Conservation (phyloP, 1,140 invertebrate species). For the Cotesia vestalis region DNA sequence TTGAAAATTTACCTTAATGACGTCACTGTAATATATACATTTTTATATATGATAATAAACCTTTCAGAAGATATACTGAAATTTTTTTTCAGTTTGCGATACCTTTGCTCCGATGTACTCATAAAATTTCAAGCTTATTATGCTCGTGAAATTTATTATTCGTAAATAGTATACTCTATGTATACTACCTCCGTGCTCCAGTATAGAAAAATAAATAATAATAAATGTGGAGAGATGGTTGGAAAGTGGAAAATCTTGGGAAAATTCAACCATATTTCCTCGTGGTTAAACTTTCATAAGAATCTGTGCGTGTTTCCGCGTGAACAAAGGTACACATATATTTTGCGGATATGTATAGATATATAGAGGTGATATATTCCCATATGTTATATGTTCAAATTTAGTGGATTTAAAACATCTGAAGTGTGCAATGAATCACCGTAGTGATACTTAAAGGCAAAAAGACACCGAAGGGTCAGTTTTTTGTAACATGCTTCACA, state of each 20-base stretch:
- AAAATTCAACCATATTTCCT: background rate
- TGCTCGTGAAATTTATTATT: no score
- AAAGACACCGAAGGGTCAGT: background rate
- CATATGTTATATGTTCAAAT: background rate
- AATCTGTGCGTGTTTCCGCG: background rate
- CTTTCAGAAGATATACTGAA: background rate
- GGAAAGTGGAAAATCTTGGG: background rate
- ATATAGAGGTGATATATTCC: background rate
- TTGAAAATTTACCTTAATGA: slow-evolving; percentile 16
- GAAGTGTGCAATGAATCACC: background rate
- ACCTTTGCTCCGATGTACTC: no score
- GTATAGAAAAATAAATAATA: background rate
- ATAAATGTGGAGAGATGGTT: background rate
- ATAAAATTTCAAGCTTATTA: no score
- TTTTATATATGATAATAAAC: background rate
- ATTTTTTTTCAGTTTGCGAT: no score
- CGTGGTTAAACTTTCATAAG: slow-evolving; percentile 7
- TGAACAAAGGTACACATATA: background rate
- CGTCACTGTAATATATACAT: background rate
- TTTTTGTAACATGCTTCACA: background rate
- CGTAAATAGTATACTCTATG: no score
- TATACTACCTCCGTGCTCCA: no score
- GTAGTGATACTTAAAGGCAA: background rate
- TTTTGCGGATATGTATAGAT: background rate
- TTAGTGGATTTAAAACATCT: background rate